Evolutionary conservation across 2,113 vertebrate genomes (phyloP).

Genomic region (Eudyptes chrysolophus): DNA sequence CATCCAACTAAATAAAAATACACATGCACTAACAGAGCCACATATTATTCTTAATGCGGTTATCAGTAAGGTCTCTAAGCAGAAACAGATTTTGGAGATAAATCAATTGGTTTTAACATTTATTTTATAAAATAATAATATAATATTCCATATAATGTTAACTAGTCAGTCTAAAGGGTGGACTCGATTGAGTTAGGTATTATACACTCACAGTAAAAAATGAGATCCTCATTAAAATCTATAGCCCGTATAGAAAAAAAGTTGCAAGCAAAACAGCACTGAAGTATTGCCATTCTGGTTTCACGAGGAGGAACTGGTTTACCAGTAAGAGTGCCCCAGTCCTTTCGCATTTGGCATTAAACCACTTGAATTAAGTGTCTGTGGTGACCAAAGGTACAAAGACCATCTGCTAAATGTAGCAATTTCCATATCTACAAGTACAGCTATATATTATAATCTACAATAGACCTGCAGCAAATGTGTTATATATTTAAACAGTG

Average conservation of each 20-base stretch:
- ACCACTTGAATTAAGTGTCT: not conserved
- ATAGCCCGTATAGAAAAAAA: not conserved
- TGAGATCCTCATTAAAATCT: not conserved
- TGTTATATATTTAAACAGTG: not conserved
- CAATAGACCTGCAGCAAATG: not conserved
- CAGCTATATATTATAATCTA: not conserved
- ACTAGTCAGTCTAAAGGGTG: not conserved
- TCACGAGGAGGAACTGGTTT: not conserved
- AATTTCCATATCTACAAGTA: not conserved
- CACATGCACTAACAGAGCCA: not conserved
- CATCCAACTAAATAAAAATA: constrained; percentile 43
- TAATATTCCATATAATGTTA: not conserved
- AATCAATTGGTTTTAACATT: not conserved
- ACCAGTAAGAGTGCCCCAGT: not conserved
- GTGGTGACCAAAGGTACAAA: not conserved
- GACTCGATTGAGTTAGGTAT: not conserved
- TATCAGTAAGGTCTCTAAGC: not conserved
- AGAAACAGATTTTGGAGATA: constrained; percentile 1
- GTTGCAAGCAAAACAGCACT: not conserved
- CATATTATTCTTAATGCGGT: not conserved
- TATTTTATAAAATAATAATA: not conserved
- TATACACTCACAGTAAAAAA: not conserved
- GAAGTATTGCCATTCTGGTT: not conserved
- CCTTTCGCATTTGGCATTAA: not conserved
- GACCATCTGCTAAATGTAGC: not conserved